A percentile compares a stretch with the other conserved stretches of the same genome.
Evolutionary conservation across 2,113 vertebrate species (phyloP).

Genomic region (Microcebus murinus): DNA sequence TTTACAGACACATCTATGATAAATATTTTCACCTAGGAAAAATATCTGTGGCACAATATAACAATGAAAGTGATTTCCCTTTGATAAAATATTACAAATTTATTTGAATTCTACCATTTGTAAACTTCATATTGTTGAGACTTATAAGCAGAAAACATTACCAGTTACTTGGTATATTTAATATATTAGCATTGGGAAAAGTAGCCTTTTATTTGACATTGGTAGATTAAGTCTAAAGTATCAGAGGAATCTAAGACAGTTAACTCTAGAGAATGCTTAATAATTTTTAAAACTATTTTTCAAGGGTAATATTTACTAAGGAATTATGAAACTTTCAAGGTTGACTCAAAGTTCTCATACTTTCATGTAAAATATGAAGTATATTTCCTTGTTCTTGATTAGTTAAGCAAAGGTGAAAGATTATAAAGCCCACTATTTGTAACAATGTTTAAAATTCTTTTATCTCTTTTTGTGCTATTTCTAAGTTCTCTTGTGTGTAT

Average conservation of each 20-base stretch:
- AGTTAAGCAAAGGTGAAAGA: neutral
- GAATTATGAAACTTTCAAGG: neutral
- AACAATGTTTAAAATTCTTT: neutral
- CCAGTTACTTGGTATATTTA: neutral
- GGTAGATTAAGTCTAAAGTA: neutral
- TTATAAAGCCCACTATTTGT: neutral
- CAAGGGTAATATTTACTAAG: neutral
- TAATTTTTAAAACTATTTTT: neutral
- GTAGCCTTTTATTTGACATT: neutral
- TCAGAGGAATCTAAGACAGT: neutral
- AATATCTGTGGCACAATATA: neutral
- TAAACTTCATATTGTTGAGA: neutral
- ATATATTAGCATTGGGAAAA: conserved; percentile 8
- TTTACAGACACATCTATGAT: neutral
- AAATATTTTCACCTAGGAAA: conserved; percentile 22
- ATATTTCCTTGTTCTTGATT: neutral
- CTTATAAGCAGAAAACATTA: neutral
- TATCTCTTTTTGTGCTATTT: neutral
- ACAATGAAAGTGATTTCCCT: neutral
- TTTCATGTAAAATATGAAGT: conserved; percentile 19
- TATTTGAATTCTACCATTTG: neutral
- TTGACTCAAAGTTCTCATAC: conserved; percentile 29
- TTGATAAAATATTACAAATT: neutral
- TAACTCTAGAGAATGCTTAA: neutral
- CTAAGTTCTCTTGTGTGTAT: neutral